Evolutionary conservation across 2,797 vertebrate species (phyloP).

Genomic region (Pterois miles): DNA sequence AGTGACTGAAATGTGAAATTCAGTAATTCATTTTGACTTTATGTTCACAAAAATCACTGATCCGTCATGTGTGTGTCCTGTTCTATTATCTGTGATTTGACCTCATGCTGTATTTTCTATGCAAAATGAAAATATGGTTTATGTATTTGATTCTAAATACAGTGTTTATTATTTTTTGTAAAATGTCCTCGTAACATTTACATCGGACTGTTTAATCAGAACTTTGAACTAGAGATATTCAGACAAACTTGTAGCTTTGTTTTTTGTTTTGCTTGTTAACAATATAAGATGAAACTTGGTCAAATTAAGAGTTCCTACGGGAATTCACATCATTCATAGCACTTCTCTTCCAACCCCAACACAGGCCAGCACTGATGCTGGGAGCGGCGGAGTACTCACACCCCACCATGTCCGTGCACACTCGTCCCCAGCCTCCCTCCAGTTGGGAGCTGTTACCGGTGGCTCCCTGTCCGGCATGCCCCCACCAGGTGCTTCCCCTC

Average conservation of each 20-base stretch:
- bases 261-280: not conserved
- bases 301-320: not conserved
- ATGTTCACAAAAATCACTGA: not conserved
- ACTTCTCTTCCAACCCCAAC: not conserved
- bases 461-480: conserved; percentile 87
- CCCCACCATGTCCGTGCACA: conserved; percentile 98
- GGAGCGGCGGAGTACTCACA: conserved; percentile 89
- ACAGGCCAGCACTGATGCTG: conserved; percentile 95
- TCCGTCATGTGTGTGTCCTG: not conserved
- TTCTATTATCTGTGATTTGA: not conserved
- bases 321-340: not conserved
- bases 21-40: not conserved
- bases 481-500: conserved; percentile 85
- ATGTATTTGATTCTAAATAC: not conserved
- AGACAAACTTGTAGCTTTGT: too few relatives aligned
- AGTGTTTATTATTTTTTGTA: not conserved
- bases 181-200: too few relatives aligned
- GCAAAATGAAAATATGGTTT: not conserved
- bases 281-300: not conserved
- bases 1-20: not conserved
- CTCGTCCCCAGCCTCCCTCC: conserved; percentile 96
- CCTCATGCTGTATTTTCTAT: not conserved
- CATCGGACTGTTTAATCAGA: not conserved
- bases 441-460: conserved; percentile 90
- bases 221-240: not conserved